Conservation (phyloP, 1,140 invertebrate species). For the Calephelis nemesis region DNA sequence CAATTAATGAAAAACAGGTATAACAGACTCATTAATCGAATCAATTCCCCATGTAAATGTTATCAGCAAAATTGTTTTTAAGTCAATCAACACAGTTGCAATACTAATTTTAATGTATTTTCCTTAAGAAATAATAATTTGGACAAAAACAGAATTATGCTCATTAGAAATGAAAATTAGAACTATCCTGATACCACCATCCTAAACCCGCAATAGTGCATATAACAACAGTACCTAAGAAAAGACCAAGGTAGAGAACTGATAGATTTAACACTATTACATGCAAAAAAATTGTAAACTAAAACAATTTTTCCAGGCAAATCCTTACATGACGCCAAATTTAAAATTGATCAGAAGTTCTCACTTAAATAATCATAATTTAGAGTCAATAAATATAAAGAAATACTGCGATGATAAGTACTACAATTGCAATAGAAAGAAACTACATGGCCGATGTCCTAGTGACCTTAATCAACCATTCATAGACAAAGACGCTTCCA, state of each 20-base stretch:
- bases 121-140: not conserved
- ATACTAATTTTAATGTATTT: not conserved
- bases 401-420: not conserved
- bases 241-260: not conserved
- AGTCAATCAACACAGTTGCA: not conserved
- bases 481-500: too few species aligned
- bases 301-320: not conserved
- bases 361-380: not conserved
- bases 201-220: not conserved
- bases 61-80: not conserved
- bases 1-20: not conserved
- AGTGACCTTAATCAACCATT: not conserved
- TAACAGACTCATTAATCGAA: not conserved
- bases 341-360: not conserved
- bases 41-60: not conserved
- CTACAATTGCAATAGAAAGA: not conserved
- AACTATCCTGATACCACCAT: not conserved
- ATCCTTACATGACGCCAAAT: not conserved
- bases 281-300: not conserved
- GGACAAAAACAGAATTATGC: not conserved
- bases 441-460: not conserved
- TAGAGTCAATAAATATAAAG: not conserved
- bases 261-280: not conserved
- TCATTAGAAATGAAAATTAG: not conserved
- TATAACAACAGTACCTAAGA: not conserved